Percentiles rank a stretch among this genome's conserved stretches.
phyloP scores from a whole-genome alignment of 2,113 vertebrate species.

The Ptychochromis oligacanthus region DNA sequence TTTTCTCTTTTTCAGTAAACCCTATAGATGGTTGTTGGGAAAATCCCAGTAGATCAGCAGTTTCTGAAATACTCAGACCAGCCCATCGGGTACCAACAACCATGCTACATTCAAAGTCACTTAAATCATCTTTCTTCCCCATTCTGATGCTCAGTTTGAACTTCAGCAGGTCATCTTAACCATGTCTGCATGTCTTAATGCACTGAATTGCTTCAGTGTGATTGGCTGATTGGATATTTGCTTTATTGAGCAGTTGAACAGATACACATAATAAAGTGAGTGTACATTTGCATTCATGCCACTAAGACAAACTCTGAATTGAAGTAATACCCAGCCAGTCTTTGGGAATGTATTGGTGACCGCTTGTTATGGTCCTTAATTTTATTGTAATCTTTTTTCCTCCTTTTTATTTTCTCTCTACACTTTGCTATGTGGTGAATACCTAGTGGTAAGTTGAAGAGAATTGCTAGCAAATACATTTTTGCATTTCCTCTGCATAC shows the following conservation, averaged over 20 bases:
- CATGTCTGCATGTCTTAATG: neutral
- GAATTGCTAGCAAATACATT: neutral
- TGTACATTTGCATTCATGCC: neutral
- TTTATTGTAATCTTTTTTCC: neutral
- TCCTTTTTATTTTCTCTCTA: neutral
- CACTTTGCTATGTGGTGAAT: neutral
- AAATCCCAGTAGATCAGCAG: neutral
- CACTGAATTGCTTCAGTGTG: neutral
- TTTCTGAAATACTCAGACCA: neutral
- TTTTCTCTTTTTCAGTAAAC: no score
- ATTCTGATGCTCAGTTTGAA: no score
- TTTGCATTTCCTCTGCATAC: neutral
- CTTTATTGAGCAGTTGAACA: neutral
- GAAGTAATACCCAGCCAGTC: neutral
- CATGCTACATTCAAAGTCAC: no score
- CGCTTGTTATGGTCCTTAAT: neutral
- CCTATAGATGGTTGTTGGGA: no score
- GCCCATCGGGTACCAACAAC: no score
- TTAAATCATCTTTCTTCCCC: no score
- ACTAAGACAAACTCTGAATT: neutral
- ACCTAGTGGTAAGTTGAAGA: neutral
- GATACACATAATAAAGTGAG: neutral
- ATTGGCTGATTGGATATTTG: neutral
- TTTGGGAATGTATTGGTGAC: neutral
- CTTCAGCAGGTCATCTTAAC: neutral